These are phyloP conservation scores for Troides helena DNA, from an alignment of 2,888 invertebrate genomes.

Conservation along the genomic window DNA sequence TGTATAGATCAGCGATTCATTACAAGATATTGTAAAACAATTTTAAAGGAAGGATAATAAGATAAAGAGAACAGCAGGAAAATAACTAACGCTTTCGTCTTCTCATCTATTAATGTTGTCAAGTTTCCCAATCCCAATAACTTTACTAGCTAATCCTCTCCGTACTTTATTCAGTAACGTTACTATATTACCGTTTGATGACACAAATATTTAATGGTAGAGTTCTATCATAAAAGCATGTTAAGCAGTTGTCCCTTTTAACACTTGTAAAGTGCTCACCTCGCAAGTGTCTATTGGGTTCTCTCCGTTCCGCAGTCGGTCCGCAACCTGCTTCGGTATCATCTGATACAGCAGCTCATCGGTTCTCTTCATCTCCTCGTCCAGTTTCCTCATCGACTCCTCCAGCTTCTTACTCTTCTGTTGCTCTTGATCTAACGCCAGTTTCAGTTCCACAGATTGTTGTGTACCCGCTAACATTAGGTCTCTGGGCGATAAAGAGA, in stretches of 20 bases:
- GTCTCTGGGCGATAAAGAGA: slow-evolving; percentile 80
- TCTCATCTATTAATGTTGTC: too few relatives aligned
- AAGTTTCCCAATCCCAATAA: too few relatives aligned
- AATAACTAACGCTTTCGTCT: too few relatives aligned
- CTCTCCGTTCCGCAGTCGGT: slow-evolving; percentile 94
- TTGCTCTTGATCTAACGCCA: slow-evolving; percentile 97
- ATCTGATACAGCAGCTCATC: slow-evolving; percentile 98
- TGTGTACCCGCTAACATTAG: slow-evolving; percentile 97
- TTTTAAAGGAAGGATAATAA: too few relatives aligned
- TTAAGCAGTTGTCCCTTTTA: background rate
- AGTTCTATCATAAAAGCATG: background rate
- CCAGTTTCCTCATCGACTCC: slow-evolving; percentile 96
- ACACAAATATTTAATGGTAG: too few relatives aligned
- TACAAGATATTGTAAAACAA: too few relatives aligned
- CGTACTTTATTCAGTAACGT: too few relatives aligned
- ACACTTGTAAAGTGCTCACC: slow-evolving; percentile 81
- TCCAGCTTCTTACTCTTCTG: slow-evolving; percentile 97
- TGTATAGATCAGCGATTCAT: too few relatives aligned
- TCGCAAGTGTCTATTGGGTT: slow-evolving; percentile 98
- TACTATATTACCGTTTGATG: too few relatives aligned
- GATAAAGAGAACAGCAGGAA: too few relatives aligned
- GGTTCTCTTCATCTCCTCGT: slow-evolving; percentile 96
- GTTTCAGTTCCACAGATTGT: slow-evolving; percentile 96
- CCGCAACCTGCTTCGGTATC: slow-evolving; percentile 99
- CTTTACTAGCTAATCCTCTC: too few relatives aligned